Conservation (phyloP, 2,888 invertebrate species). For the Lucinisca nassula region DNA sequence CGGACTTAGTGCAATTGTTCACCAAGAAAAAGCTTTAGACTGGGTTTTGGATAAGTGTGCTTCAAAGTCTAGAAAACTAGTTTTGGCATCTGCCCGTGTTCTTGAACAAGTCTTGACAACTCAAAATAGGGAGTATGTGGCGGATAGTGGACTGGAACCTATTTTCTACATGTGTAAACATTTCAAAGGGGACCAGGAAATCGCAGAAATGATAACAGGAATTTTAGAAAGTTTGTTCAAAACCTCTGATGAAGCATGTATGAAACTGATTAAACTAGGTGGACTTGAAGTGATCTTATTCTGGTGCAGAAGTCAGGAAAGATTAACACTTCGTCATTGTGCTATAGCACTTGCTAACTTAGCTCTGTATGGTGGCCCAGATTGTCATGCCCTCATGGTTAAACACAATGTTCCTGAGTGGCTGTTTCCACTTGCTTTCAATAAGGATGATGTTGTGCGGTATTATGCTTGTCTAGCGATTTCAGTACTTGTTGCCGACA, state of each 20-base stretch:
- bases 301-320: slow-evolving; percentile 96
- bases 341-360: slow-evolving; percentile 98
- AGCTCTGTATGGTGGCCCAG: slow-evolving; percentile 98
- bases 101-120: slow-evolving; percentile 98
- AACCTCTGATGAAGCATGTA: slow-evolving; percentile 98
- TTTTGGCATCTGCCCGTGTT: slow-evolving; percentile 96
- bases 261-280: slow-evolving; percentile 96
- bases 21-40: slow-evolving; percentile 96
- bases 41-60: slow-evolving; percentile 92
- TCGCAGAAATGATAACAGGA: slow-evolving; percentile 85
- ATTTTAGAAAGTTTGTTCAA: slow-evolving; percentile 92
- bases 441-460: slow-evolving; percentile 94
- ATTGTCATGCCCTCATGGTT: slow-evolving; percentile 99
- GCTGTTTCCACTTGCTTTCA: slow-evolving; percentile 99
- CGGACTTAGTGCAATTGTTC: slow-evolving; percentile 96
- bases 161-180: slow-evolving; percentile 96
- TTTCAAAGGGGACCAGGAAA: slow-evolving; percentile 94
- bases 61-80: slow-evolving; percentile 92
- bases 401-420: slow-evolving; percentile 93
- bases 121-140: slow-evolving; percentile 97
- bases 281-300: slow-evolving; percentile 97
- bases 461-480: slow-evolving; percentile 99
- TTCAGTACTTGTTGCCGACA: slow-evolving; percentile 98
- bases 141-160: slow-evolving; percentile 96
- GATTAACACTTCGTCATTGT: slow-evolving; percentile 96